These are phyloP conservation scores for Anthopleura sola DNA, from an alignment of 64 coral and sea anemone species.

Conservation along the genomic window DNA sequence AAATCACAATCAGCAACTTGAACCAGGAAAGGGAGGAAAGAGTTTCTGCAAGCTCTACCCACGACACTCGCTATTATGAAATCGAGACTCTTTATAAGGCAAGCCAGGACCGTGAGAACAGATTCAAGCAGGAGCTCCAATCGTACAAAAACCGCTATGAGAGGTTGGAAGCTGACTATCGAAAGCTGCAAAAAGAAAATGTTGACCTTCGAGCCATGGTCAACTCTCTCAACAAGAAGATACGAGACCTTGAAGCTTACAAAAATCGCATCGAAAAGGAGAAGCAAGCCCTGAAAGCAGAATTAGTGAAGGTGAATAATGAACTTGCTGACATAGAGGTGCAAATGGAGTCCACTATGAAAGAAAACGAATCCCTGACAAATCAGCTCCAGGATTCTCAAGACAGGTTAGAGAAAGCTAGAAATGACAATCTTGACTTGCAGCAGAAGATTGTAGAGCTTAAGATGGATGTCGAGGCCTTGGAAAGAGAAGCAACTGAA, in stretches of 20 bases:
- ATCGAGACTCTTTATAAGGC: slow-evolving; percentile 88
- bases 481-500: slow-evolving; percentile 60
- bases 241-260: slow-evolving; percentile 61
- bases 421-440: slow-evolving; percentile 72
- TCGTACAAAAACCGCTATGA: slow-evolving; percentile 77
- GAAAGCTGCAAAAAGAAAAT: slow-evolving; percentile 83
- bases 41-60: slow-evolving; percentile 64
- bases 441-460: slow-evolving; percentile 84
- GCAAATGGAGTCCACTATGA: slow-evolving; percentile 53
- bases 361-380: slow-evolving; percentile 87
- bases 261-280: slow-evolving; percentile 80
- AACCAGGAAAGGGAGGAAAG: slow-evolving; percentile 85
- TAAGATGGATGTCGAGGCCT: slow-evolving; percentile 75
- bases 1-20: slow-evolving; percentile 75
- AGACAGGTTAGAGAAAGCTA: slow-evolving; percentile 67
- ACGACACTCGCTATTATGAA: slow-evolving; percentile 87
- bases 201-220: slow-evolving; percentile 87
- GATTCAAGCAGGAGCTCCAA: slow-evolving; percentile 79
- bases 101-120: slow-evolving; percentile 74
- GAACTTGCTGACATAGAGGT: slow-evolving; percentile 76
- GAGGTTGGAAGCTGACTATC: slow-evolving; percentile 83
- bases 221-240: slow-evolving; percentile 78
- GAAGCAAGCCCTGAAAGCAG: slow-evolving; percentile 59
- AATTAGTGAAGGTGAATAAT: slow-evolving; percentile 68
- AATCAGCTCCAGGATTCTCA: slow-evolving; percentile 87